Percentiles rank a stretch among this genome's conserved stretches.
These are phyloP conservation scores for Eutolmus rufibarbis DNA, from an alignment of 2,888 invertebrate species.

Conservation along the genomic window DNA sequence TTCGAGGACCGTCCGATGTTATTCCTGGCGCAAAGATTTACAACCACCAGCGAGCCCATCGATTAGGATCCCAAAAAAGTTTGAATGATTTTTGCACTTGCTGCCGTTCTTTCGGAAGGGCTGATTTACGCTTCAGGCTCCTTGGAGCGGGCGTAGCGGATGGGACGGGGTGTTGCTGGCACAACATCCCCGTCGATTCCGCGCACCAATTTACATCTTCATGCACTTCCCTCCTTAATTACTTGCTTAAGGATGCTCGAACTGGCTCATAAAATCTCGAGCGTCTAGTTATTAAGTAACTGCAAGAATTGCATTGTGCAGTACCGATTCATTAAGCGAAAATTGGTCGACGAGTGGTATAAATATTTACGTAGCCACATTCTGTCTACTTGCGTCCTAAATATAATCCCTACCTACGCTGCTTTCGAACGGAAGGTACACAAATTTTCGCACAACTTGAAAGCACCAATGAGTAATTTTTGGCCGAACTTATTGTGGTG, in stretches of 20 bases:
- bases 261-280: background rate
- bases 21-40: background rate
- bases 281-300: background rate
- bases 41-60: background rate
- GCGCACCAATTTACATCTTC: background rate
- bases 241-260: background rate
- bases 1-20: background rate
- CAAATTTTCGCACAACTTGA: background rate
- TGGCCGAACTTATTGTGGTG: background rate
- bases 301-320: background rate
- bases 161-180: background rate
- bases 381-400: background rate
- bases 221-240: background rate
- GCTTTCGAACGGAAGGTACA: background rate
- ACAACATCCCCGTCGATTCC: background rate
- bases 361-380: background rate
- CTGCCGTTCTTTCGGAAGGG: background rate
- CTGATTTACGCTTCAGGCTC: background rate
- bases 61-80: conserved; percentile 24
- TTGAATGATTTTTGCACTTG: conserved; percentile 35
- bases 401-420: background rate
- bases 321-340: background rate
- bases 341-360: background rate
- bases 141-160: background rate
- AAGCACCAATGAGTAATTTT: background rate